A percentile compares a stretch with the other conserved stretches of the same genome.
These are phyloP conservation scores for Gymnoscelis rufifasciata DNA, from an alignment of 2,888 invertebrate species.

Conservation along the genomic window DNA sequence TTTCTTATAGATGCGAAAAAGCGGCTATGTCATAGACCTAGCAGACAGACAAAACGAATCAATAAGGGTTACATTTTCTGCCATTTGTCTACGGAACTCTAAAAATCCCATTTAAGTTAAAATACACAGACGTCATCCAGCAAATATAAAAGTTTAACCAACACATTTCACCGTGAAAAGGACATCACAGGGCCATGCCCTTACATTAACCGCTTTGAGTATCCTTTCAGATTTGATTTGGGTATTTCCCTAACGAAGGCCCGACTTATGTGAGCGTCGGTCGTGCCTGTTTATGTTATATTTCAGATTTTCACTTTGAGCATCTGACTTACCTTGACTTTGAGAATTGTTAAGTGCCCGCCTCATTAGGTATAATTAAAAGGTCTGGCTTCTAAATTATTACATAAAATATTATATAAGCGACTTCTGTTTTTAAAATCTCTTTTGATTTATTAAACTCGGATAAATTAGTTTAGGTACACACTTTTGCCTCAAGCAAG, in stretches of 20 bases:
- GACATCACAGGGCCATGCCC: conserved; percentile 22
- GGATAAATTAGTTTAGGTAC: too few relatives aligned
- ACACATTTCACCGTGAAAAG: conserved; percentile 12
- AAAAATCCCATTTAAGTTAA: too few relatives aligned
- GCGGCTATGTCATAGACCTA: too few relatives aligned
- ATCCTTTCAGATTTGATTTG: conserved; percentile 23
- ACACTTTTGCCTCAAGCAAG: too few relatives aligned
- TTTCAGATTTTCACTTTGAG: conserved; percentile 38
- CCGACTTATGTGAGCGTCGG: conserved; percentile 18
- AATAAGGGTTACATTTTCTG: too few relatives aligned
- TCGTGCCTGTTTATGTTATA: conserved; percentile 30
- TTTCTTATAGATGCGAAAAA: too few relatives aligned
- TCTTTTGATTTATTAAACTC: too few relatives aligned
- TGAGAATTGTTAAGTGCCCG: conserved; percentile 33
- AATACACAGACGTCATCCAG: background rate
- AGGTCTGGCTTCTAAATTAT: background rate
- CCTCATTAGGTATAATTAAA: conserved; percentile 23
- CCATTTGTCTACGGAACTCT: too few relatives aligned
- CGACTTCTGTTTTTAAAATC: background rate
- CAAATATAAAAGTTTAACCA: background rate
- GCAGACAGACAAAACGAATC: too few relatives aligned
- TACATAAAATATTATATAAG: background rate
- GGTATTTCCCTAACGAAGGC: conserved; percentile 28
- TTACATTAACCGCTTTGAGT: conserved; percentile 24
- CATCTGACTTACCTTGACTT: conserved; percentile 37